phyloP scores from a whole-genome alignment of 1,140 invertebrate species.

The Mylabris phalerata region DNA sequence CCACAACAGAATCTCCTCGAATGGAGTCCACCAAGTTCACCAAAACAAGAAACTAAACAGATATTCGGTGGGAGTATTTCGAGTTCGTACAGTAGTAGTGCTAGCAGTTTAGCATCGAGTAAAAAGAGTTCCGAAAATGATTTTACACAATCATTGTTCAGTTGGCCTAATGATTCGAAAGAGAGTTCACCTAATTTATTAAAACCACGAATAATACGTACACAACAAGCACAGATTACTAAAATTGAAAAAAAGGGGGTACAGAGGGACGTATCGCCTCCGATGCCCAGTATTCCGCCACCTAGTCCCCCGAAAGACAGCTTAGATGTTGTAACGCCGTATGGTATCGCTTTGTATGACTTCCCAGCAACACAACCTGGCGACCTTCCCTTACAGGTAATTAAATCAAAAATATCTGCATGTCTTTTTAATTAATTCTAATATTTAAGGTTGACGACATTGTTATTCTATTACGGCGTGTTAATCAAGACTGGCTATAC shows the following conservation, averaged over 20 bases:
- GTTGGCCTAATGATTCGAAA: background rate
- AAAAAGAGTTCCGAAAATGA: constrained; percentile 39
- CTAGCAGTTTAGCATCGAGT: constrained; percentile 38
- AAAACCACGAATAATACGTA: constrained; percentile 37
- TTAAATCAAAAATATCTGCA: background rate
- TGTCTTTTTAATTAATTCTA: background rate
- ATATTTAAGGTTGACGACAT: constrained; percentile 52
- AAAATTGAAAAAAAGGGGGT: constrained; percentile 3
- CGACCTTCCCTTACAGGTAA: constrained; percentile 66
- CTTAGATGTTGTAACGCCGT: constrained; percentile 42
- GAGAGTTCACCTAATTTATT: background rate
- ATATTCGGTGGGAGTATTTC: constrained; percentile 38
- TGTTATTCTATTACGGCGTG: constrained; percentile 57
- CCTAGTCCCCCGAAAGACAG: constrained; percentile 58
- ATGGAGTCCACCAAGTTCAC: constrained; percentile 36
- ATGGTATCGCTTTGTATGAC: constrained; percentile 69
- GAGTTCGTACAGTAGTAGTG: constrained; percentile 40
- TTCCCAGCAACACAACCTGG: constrained; percentile 61
- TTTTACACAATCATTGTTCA: background rate
- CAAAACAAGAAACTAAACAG: constrained; percentile 23
- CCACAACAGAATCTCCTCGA: constrained; percentile 31
- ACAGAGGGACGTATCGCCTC: constrained; percentile 48
- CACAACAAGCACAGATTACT: constrained; percentile 27
- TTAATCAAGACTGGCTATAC: constrained; percentile 75
- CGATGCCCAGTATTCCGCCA: constrained; percentile 69